A percentile compares a stretch with the other conserved stretches of the same genome.
Evolutionary conservation across 2,113 vertebrate species (phyloP).

Genomic region (Albula glossodonta): DNA sequence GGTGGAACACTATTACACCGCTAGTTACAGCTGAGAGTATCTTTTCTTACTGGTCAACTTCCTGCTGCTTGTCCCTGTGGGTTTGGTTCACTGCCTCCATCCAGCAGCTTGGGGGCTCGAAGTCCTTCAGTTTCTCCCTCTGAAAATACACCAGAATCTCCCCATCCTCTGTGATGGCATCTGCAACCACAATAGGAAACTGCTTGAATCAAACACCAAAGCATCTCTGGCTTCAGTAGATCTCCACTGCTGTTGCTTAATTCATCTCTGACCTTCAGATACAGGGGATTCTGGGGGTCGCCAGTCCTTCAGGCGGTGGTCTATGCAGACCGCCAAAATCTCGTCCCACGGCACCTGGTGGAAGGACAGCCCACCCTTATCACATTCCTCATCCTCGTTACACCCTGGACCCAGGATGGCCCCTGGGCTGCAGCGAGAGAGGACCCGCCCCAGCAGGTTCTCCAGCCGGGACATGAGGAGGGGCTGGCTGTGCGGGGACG

Average conservation of each 20-base stretch:
- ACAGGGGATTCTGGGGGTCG: constrained; percentile 64
- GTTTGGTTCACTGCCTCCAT: constrained; percentile 74
- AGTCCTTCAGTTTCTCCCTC: constrained; percentile 72
- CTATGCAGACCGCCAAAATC: constrained; percentile 80
- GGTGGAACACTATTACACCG: neutral
- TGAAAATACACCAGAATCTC: constrained; percentile 85
- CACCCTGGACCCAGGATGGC: constrained; percentile 26
- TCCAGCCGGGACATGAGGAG: constrained; percentile 86
- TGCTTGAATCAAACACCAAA: fast-evolving
- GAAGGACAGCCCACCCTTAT: constrained; percentile 53
- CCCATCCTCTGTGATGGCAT: constrained; percentile 81
- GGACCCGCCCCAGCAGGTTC: constrained; percentile 76
- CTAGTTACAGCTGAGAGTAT: neutral
- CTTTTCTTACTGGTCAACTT: constrained; percentile 51
- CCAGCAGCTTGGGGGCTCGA: constrained; percentile 77
- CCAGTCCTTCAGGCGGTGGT: constrained; percentile 92
- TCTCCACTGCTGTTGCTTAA: neutral
- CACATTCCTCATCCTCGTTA: constrained; percentile 25
- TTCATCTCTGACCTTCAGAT: constrained; percentile 66
- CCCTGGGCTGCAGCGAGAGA: constrained; percentile 12
- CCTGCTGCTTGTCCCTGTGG: constrained; percentile 63
- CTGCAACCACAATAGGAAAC: constrained; percentile 54
- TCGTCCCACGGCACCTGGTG: constrained; percentile 84
- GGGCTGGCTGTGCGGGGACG: constrained; percentile 70
- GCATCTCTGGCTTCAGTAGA: neutral